Conservation (phyloP, 2,888 invertebrate genomes). For the Drosophila macrospina region DNA sequence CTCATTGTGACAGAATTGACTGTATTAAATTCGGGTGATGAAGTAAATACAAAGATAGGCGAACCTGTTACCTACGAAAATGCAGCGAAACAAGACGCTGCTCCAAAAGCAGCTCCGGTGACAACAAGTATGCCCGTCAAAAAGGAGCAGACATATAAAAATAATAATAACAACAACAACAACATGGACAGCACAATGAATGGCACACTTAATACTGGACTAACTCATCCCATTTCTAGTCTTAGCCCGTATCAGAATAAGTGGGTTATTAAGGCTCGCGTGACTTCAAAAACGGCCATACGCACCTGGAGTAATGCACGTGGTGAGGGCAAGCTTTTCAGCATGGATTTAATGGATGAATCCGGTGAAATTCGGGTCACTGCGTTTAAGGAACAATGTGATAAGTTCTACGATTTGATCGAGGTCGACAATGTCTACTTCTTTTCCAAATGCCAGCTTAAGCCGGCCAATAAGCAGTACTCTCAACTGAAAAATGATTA, state of each 20-base stretch:
- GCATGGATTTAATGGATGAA: constrained; percentile 96
- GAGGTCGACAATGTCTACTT: constrained; percentile 96
- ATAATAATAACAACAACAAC: constrained; percentile 62
- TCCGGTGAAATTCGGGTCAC: constrained; percentile 97
- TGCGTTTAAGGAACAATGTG: constrained; percentile 94
- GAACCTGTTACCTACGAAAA: constrained; percentile 90
- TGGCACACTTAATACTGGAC: constrained; percentile 84
- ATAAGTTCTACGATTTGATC: constrained; percentile 94
- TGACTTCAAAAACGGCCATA: constrained; percentile 92
- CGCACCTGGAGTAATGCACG: constrained; percentile 96
- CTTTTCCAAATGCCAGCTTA: constrained; percentile 93
- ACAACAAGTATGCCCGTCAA: constrained; percentile 28
- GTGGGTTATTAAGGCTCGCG: constrained; percentile 96
- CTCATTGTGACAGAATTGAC: constrained; percentile 93
- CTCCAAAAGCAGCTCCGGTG: constrained; percentile 53
- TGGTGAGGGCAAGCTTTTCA: constrained; percentile 97
- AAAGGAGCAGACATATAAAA: constrained; percentile 45
- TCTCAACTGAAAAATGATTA: constrained; percentile 95
- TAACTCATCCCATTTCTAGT: constrained; percentile 89
- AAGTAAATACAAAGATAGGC: constrained; percentile 92
- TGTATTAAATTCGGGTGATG: constrained; percentile 89
- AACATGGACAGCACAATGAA: constrained; percentile 55
- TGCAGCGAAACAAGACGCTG: constrained; percentile 55
- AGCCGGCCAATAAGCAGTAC: constrained; percentile 97
- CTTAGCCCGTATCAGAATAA: constrained; percentile 97